Conservation (phyloP, 2,888 invertebrate genomes). For the Brachylomia viminalis region DNA sequence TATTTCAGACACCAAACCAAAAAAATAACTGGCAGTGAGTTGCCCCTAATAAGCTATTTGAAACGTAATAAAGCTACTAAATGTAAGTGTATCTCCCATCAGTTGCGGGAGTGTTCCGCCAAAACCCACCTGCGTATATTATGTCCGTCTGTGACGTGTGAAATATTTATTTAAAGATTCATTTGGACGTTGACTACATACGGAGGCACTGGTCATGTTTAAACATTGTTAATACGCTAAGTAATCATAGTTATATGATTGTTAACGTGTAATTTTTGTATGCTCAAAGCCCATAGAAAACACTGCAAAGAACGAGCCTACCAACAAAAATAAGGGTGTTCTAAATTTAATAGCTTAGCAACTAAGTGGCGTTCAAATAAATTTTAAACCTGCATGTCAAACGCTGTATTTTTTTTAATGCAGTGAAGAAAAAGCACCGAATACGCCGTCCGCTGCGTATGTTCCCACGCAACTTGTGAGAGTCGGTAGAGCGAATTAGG, state of each 20-base stretch:
- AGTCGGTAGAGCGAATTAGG: slow-evolving; percentile 54
- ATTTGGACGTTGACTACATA: slow-evolving; percentile 18
- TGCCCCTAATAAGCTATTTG: slow-evolving; percentile 36
- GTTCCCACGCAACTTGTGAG: slow-evolving; percentile 53
- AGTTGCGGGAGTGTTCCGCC: slow-evolving; percentile 15
- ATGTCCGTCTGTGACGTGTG: slow-evolving; percentile 2
- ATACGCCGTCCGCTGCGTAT: slow-evolving; percentile 27
- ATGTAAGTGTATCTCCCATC: slow-evolving; percentile 26
- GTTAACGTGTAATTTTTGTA: slow-evolving; percentile 2
- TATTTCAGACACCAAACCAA: neutral
- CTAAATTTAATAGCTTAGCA: slow-evolving; percentile 3
- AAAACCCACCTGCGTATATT: slow-evolving; percentile 18
- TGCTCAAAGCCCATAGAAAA: neutral
- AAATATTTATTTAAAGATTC: slow-evolving; percentile 31
- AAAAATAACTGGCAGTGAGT: slow-evolving; percentile 3
- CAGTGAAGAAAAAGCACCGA: slow-evolving; percentile 20
- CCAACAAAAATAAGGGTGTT: neutral
- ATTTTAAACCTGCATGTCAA: neutral
- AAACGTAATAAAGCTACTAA: slow-evolving; percentile 27
- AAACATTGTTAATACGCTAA: too few species aligned
- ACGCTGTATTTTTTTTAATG: slow-evolving; percentile 10
- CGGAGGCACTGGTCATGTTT: neutral
- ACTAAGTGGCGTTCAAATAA: neutral
- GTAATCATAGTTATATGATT: too few species aligned
- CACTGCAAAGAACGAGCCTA: neutral